A percentile compares a stretch with the other conserved stretches of the same genome.
phyloP scores from a whole-genome alignment of 2,113 vertebrate species.

The Strix aluco region DNA sequence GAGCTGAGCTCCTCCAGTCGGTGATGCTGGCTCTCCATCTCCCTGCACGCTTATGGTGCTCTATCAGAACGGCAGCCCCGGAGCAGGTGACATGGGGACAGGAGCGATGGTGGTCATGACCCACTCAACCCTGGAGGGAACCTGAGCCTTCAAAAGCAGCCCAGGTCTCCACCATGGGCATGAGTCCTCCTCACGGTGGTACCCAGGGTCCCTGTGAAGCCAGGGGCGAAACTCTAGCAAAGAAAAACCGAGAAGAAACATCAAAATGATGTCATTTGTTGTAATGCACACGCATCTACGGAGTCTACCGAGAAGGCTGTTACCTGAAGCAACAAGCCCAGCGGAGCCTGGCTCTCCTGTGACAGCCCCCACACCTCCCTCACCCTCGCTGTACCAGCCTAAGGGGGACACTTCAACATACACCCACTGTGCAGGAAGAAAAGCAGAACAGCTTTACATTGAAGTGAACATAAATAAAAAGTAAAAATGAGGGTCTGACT shows the following conservation, averaged over 20 bases:
- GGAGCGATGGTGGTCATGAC: background rate
- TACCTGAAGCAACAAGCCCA: background rate
- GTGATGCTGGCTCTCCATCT: background rate
- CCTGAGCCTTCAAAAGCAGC: fast-evolving
- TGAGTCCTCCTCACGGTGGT: background rate
- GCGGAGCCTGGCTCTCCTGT: fast-evolving
- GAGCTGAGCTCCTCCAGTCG: background rate
- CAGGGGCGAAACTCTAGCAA: background rate
- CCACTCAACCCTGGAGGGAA: background rate
- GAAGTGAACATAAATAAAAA: background rate
- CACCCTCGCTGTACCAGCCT: background rate
- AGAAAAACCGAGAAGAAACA: background rate
- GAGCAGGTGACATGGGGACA: background rate
- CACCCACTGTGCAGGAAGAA: background rate
- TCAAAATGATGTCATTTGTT: background rate
- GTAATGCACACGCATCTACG: fast-evolving
- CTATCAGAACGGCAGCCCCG: fast-evolving
- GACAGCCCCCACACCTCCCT: background rate
- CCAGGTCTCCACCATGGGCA: background rate
- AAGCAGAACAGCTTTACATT: background rate
- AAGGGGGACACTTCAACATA: background rate
- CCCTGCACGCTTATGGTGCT: background rate
- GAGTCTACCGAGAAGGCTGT: background rate
- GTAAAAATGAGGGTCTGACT: background rate
- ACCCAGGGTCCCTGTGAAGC: background rate